Evolutionary conservation across 2,888 invertebrate species (phyloP).

Genomic region (Drosophila mimetica): DNA sequence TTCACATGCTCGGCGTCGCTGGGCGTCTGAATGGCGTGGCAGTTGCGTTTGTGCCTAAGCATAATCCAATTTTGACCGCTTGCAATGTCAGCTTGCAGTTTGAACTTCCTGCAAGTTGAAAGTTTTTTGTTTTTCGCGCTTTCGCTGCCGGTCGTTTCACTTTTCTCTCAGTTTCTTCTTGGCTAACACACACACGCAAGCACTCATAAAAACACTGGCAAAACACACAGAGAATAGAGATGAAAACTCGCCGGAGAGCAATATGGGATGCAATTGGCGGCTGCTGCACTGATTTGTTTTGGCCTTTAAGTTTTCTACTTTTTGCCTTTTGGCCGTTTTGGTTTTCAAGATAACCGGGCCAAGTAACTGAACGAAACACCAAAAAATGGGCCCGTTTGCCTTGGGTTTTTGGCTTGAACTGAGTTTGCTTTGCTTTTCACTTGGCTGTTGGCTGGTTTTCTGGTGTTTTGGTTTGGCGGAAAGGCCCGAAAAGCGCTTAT

Average conservation of each 20-base stretch:
- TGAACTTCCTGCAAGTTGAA: slow-evolving; percentile 17
- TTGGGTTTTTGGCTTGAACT: slow-evolving; percentile 2
- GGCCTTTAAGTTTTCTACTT: slow-evolving; percentile 2
- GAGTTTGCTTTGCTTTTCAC: slow-evolving; percentile 19
- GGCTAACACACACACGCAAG: slow-evolving; percentile 27
- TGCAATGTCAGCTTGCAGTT: slow-evolving; percentile 58
- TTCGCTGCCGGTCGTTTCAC: slow-evolving; percentile 76
- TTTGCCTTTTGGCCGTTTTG: not conserved
- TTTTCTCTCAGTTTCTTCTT: slow-evolving; percentile 61
- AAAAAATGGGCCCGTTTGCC: not conserved
- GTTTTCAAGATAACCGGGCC: not conserved
- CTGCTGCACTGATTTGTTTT: slow-evolving; percentile 49
- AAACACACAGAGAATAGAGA: slow-evolving; percentile 8
- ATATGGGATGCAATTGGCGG: slow-evolving; percentile 59
- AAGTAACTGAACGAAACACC: slow-evolving; percentile 5
- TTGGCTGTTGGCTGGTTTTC: slow-evolving; percentile 28
- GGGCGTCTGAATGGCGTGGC: slow-evolving; percentile 45
- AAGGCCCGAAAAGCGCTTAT: slow-evolving; percentile 73
- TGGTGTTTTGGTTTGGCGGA: slow-evolving; percentile 34
- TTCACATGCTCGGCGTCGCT: slow-evolving; percentile 73
- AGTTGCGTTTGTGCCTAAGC: slow-evolving; percentile 74
- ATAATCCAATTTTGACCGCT: slow-evolving; percentile 77
- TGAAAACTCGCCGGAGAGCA: slow-evolving; percentile 46
- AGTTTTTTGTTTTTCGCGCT: slow-evolving; percentile 30
- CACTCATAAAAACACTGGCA: no score